Base-by-base conservation (phyloP, 2,888 invertebrate genomes). In the Keiferia lycopersicella region DNA sequence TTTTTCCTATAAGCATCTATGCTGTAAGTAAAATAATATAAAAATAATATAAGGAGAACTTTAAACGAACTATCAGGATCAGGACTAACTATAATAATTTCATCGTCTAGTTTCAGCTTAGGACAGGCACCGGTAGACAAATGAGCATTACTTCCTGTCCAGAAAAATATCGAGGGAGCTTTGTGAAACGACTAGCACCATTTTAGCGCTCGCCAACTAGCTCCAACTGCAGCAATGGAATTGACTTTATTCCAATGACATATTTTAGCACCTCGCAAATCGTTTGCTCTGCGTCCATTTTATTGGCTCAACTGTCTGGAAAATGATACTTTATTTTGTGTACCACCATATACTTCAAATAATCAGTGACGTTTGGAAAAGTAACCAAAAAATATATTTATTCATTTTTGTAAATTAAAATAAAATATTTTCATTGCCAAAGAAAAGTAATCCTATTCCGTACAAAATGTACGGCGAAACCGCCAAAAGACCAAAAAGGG, bases 51-150 rank as follows among this genome's bases (percentile, higher is more conserved):
- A 45, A 45, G 16, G 16, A n/a, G 4, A 45, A 6, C 2, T 45
- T 45, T 16, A 4, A 45, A 45, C 45, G 16, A 16, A 45, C 76
- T 78, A 72, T n/a, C n/a, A n/a, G n/a, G n/a, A n/a, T n/a, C n/a
- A 68, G 45, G 45, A 45, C 45, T 45, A n/a, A n/a, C n/a, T n/a
- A n/a, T n/a, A n/a, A 45, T 45, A 45, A 16, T 45, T 3, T 45
- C n/a, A 16, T n/a, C 45, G 45, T 45, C 45, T 45, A 45, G n/a
- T 41, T 45, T 45, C n/a, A 45, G 16, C 45, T 45, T 16, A 16
- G n/a, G 11, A 16, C 45, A 45, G 45, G 45, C 45, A 16, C 16
- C 45, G 45, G 45, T 16, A 45, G 45, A 45, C 45, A 45, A 16
- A 45, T 45, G n/a, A 16, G 16, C 45, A 45, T 16, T 45, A 45